These are phyloP conservation scores for Rhogogaster chlorosoma DNA, from an alignment of 2,888 invertebrate genomes.

Conservation along the genomic window DNA sequence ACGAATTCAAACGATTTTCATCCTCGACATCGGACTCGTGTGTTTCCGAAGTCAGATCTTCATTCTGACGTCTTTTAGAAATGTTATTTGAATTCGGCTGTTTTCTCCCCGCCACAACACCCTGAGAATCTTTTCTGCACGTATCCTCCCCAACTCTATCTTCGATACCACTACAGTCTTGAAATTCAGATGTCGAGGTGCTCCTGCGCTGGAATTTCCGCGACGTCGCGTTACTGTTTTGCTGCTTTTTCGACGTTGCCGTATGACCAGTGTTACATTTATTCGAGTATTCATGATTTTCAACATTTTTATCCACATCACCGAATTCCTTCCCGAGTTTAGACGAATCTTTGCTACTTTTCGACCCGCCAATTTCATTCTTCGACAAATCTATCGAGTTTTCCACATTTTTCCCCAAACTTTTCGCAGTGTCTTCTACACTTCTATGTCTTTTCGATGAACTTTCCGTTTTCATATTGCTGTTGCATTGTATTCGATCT, in stretches of 20 bases:
- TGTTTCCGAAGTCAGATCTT: conserved; percentile 58
- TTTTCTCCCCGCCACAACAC: conserved; percentile 57
- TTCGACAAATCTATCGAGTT: neutral
- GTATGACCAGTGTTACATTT: conserved; percentile 29
- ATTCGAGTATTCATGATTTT: conserved; percentile 14
- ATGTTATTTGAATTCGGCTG: conserved; percentile 56
- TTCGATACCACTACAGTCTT: neutral
- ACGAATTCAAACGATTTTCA: conserved; percentile 65
- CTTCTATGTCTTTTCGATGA: conserved; percentile 28
- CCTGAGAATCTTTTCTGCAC: conserved; percentile 61
- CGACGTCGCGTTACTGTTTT: neutral
- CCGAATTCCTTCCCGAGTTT: neutral
- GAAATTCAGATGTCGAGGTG: conserved; percentile 21
- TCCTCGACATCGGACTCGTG: conserved; percentile 62
- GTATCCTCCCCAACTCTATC: conserved; percentile 37
- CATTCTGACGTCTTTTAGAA: conserved; percentile 52
- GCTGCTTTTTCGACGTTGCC: conserved; percentile 8
- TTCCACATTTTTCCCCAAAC: conserved; percentile 14
- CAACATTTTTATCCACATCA: conserved; percentile 17
- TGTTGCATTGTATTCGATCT: conserved; percentile 21
- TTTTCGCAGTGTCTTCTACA: conserved; percentile 19
- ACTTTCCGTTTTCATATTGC: conserved; percentile 5
- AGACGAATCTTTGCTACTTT: conserved; percentile 15
- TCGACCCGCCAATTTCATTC: neutral
- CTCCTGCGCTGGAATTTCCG: conserved; percentile 21